Evolutionary conservation across 2,797 vertebrate genomes (phyloP).

Genomic region (Australoheros facetus): DNA sequence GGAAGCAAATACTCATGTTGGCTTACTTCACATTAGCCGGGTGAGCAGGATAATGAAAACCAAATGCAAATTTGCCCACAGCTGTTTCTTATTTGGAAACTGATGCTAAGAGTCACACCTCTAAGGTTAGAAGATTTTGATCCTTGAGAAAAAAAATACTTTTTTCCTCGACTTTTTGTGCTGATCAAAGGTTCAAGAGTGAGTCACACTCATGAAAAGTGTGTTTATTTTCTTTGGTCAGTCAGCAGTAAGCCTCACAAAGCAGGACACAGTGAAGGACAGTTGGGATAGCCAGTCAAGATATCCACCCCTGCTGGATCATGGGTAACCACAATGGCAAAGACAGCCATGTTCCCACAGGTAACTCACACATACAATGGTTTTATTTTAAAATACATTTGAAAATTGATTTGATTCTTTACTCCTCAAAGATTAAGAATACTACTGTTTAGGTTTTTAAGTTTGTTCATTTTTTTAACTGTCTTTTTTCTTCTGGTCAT

Average conservation of each 20-base stretch:
- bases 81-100: neutral
- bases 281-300: slow-evolving; percentile 9
- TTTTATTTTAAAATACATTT: neutral
- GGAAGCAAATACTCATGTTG: neutral
- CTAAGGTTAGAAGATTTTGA: neutral
- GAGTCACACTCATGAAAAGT: slow-evolving; percentile 25
- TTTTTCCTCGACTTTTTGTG: neutral
- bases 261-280: slow-evolving; percentile 46
- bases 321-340: slow-evolving; percentile 74
- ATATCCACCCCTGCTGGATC: slow-evolving; percentile 36
- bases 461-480: neutral
- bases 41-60: neutral
- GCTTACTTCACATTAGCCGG: neutral
- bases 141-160: too few relatives aligned
- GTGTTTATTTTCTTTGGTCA: slow-evolving; percentile 20
- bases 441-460: neutral
- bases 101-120: neutral
- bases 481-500: neutral
- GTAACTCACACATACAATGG: slow-evolving; percentile 32
- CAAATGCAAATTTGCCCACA: neutral
- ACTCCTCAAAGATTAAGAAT: neutral
- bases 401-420: neutral
- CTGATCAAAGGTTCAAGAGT: slow-evolving; percentile 11
- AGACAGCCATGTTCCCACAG: slow-evolving; percentile 53
- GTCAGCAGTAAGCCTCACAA: slow-evolving; percentile 19